Base-by-base conservation (phyloP, 2,113 vertebrate genomes). In the Edolisoma coerulescens region DNA sequence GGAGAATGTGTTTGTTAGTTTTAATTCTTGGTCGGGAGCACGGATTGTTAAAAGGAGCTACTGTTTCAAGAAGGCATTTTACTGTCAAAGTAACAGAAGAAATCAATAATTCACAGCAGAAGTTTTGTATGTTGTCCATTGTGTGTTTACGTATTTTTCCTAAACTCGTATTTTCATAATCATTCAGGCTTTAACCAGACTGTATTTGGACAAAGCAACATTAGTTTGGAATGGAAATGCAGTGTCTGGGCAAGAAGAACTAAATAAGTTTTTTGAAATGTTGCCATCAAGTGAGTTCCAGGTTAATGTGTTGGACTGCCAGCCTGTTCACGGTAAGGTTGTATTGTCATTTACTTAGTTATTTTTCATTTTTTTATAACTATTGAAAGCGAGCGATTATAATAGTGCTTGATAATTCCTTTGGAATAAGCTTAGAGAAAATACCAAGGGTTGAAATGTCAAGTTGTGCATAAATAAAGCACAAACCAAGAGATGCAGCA, bases 151-250 rank as follows among this genome's bases (percentile, higher is more conserved):
- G 3, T 37, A 0, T 41, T 89, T 86, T 41, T 37, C 35, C n/a
- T 56, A 65, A 80, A 80, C 42, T 8, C 4, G 2, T 83, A 0
- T 85, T 90, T 94, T 96, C 19, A 2, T 91, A 2, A 68, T 96
- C 80, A 79, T 67, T 44, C 82, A 99, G 99, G 98, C 98, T 93
- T 87, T 99, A 84, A 99, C 98, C 35, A 98, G 99, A 45, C 98
- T 99, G 3, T 99, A 99, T 96, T 95, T 99, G 97, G 99, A 99
- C 97, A 99, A 99, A 64, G 99, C 99, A 3, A 99, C 99, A 0
- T 89, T 99, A 50, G 98, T 99, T 57, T 99, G 99, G 99, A 99
- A 99, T 3, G 99, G 99, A n/a, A 99, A 99, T 3, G 98, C 98
- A 0, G 95, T 99, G 61, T 99, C 99, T 0, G 99, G 99, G 52